Percentiles rank a stretch among this genome's conserved stretches.
These are phyloP conservation scores for Chrysaora quinquecirrha DNA, from an alignment of 30 jellyfish, hydroid and myxozoan species.

Conservation along the genomic window DNA sequence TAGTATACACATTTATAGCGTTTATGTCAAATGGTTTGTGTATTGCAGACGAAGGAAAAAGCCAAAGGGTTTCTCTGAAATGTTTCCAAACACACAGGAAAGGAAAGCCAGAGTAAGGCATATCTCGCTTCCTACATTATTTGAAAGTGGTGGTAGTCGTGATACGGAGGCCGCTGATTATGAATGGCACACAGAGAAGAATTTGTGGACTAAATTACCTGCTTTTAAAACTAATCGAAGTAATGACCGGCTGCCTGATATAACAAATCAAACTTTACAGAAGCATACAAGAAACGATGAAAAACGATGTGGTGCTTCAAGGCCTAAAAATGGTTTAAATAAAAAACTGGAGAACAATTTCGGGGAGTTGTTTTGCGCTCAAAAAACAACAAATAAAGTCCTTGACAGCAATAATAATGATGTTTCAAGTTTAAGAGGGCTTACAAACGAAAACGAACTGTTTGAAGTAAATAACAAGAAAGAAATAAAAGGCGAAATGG, in stretches of 20 bases:
- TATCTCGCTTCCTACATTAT: conserved; percentile 43
- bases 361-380: too few species aligned
- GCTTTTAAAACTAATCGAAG: background rate
- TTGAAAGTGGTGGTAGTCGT: conserved; percentile 37
- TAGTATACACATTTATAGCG: too few species aligned
- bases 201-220: conserved; percentile 13
- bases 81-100: background rate
- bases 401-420: background rate
- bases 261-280: background rate
- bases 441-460: background rate
- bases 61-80: background rate
- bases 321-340: background rate
- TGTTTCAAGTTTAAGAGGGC: background rate
- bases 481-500: background rate
- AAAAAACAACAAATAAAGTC: background rate
- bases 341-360: conserved; percentile 14
- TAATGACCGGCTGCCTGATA: background rate
- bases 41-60: background rate
- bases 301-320: background rate
- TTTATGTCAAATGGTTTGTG: too few species aligned
- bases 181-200: conserved; percentile 14
- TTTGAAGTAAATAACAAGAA: background rate
- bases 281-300: background rate
- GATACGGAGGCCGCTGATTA: background rate
- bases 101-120: conserved; percentile 8